phyloP scores from a whole-genome alignment of 2,113 vertebrate genomes.

The Notothenia coriiceps region DNA sequence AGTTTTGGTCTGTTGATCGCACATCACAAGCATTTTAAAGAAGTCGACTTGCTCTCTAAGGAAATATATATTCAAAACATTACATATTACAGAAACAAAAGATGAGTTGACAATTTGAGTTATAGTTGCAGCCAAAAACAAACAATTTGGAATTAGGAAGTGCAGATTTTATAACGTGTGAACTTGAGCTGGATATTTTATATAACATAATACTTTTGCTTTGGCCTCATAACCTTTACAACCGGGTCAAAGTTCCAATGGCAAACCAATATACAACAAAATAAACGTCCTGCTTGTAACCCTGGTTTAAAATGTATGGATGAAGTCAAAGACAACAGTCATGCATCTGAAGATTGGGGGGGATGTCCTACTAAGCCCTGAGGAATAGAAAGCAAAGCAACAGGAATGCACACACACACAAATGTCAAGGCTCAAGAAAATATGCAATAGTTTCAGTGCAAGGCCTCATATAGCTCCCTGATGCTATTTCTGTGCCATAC shows the following conservation, averaged over 20 bases:
- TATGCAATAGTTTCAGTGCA: slow-evolving; percentile 34
- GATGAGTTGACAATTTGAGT: not conserved
- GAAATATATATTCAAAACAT: not conserved
- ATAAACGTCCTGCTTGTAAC: slow-evolving; percentile 13
- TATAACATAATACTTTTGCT: not conserved
- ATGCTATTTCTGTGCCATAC: slow-evolving; percentile 18
- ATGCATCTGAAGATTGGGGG: not conserved
- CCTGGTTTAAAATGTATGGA: slow-evolving; percentile 12
- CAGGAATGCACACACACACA: slow-evolving; percentile 16
- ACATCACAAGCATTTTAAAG: not conserved
- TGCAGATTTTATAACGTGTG: not conserved
- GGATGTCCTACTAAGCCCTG: slow-evolving; percentile 17
- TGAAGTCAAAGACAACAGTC: slow-evolving; percentile 45
- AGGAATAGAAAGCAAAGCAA: slow-evolving; percentile 41
- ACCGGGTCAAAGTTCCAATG: not conserved
- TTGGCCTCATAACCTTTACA: not conserved
- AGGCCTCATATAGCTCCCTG: slow-evolving; percentile 9
- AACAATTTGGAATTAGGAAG: not conserved
- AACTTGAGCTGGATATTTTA: not conserved
- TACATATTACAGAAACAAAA: not conserved
- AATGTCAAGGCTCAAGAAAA: slow-evolving; percentile 49
- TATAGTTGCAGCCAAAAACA: not conserved
- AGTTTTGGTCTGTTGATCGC: not conserved
- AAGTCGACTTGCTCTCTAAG: not conserved
- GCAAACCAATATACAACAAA: not conserved